Percentiles rank a stretch among this genome's conserved stretches.
Conservation (phyloP, 1,140 invertebrate genomes). For the Archegozetes longisetosus region DNA sequence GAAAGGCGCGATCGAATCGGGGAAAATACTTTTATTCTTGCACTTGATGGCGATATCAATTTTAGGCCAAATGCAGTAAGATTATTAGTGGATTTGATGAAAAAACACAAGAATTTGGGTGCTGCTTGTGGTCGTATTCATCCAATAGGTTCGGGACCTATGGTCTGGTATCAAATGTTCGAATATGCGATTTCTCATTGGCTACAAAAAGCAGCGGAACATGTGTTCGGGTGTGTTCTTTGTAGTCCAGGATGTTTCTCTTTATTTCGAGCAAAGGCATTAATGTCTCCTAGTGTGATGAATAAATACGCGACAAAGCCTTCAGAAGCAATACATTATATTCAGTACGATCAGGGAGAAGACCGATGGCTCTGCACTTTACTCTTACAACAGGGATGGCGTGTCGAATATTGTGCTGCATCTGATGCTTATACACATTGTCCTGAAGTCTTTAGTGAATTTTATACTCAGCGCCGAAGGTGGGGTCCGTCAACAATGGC, state of each 20-base stretch:
- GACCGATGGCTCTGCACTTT: conserved; percentile 91
- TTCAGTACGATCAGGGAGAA: conserved; percentile 96
- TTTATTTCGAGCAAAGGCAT: conserved; percentile 40
- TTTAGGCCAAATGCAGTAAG: conserved; percentile 90
- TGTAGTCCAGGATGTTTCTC: conserved; percentile 98
- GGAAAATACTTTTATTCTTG: conserved; percentile 48
- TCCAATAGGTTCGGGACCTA: conserved; percentile 88
- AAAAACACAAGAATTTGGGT: conserved; percentile 83
- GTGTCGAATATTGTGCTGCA: conserved; percentile 47
- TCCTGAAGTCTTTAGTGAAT: conserved; percentile 42
- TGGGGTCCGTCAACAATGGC: conserved; percentile 49
- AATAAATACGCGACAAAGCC: conserved; percentile 68
- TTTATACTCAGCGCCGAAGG: conserved; percentile 43
- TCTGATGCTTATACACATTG: conserved; percentile 46
- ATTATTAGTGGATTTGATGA: conserved; percentile 90
- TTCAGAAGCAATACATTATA: conserved; percentile 60
- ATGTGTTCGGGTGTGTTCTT: conserved; percentile 92
- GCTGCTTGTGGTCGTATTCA: conserved; percentile 96
- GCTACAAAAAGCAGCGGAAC: conserved; percentile 98
- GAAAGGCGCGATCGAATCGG: conserved; percentile 30
- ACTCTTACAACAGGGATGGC: conserved; percentile 64
- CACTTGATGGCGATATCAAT: conserved; percentile 94
- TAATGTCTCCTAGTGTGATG: conserved; percentile 70
- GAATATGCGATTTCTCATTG: conserved; percentile 99
- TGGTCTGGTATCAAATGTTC: conserved; percentile 99